Base-by-base conservation (phyloP, 2,888 invertebrate genomes). In the Drosophila yooni region DNA sequence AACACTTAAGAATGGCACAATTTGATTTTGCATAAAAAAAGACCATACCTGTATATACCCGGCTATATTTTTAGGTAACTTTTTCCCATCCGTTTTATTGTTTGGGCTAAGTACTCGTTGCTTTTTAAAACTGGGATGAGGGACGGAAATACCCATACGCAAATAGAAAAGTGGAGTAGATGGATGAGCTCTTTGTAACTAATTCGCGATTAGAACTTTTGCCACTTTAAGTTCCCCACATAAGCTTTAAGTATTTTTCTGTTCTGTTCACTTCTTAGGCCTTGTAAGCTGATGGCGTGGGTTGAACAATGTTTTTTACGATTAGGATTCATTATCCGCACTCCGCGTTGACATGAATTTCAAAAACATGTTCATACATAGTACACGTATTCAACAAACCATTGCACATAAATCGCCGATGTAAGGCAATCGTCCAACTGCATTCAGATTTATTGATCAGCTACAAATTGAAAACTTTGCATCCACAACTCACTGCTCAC, bases 361-460 rank as follows among this genome's bases (percentile, higher is more conserved):
- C 18, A 10, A 54, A 27, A 38, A 6, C 15, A 27, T 10, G 34
- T 25, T 40, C 52, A 46, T 13, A 7, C 21, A 40, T 46, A 46
- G 21, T 8, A 29, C 60, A 46, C 36, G 40, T 21, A 40, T 13
- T 61, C 36, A n/a, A 27, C 13, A 33, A 40, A 52, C 31, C 21
- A 52, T 67, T 75, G 50, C 59, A 65, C 54, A 64, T 61, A 46
- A 38, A 25, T 59, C 25, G 56, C 13, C 53, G 21, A 18, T 21
- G 40, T 52, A 15, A n/a, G 25, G 15, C 18, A 31, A 34, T 25
- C 27, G 10, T n/a, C 13, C 57, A 58, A 34, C 34, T 59, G 38
- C 48, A 53, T 64, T 65, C 51, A 59, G 48, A 74, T 66, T 60
- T 69, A 66, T 79, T 77, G 63, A 70, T 56, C 36, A 70, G 54